Evolutionary conservation across 92 coral and sea anemone species (phyloP).

Genomic region (Diadumene lineata): DNA sequence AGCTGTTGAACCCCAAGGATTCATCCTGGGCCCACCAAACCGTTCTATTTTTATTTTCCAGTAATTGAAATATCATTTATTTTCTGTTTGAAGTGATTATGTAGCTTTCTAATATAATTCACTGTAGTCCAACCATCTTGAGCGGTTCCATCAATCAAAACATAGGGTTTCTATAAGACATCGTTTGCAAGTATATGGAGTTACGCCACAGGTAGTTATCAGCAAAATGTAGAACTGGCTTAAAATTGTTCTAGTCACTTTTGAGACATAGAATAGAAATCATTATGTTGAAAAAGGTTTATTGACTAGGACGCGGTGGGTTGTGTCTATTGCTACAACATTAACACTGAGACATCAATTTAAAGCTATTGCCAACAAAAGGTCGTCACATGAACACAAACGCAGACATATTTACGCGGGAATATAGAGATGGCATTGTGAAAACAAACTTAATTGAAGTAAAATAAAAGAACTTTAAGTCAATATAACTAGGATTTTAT

Average conservation of each 20-base stretch:
- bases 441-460: slow-evolving; percentile 19
- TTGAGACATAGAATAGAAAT: neutral
- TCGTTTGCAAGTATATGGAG: neutral
- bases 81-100: neutral
- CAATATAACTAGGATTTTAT: slow-evolving; percentile 8
- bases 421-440: slow-evolving; percentile 12
- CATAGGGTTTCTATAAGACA: neutral
- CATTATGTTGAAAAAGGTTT: neutral
- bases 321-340: slow-evolving; percentile 2
- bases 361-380: neutral
- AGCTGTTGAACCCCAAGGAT: neutral
- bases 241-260: neutral
- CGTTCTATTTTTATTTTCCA: neutral
- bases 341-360: neutral
- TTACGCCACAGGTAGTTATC: neutral
- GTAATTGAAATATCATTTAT: neutral
- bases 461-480: slow-evolving; percentile 17
- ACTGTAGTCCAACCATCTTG: neutral
- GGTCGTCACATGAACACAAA: neutral
- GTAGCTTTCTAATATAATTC: neutral
- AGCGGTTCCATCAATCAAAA: neutral
- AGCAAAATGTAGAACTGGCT: neutral
- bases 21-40: neutral
- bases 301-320: neutral
- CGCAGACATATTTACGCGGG: neutral